Percentiles rank a stretch among this genome's conserved stretches.
These are phyloP conservation scores for Himalopsyche tibetana DNA, from an alignment of 2,888 invertebrate species.

Conservation along the genomic window DNA sequence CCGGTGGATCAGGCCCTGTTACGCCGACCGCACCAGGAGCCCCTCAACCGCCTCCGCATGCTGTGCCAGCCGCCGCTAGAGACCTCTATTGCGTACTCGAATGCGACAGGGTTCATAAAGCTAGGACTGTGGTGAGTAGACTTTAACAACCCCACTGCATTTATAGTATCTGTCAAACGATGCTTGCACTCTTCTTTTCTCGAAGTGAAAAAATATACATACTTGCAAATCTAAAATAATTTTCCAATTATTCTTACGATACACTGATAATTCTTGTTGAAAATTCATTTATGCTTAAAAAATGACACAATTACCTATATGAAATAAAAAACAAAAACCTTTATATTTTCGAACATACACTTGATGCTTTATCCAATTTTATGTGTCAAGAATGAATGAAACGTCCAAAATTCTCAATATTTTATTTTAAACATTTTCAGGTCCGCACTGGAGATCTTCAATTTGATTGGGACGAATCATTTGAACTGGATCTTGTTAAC, in stretches of 20 bases:
- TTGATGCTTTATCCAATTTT: neutral
- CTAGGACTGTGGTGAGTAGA: slow-evolving; percentile 88
- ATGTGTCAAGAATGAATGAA: too few species aligned
- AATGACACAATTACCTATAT: too few species aligned
- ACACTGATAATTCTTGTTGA: neutral
- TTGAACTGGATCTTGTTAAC: slow-evolving; percentile 96
- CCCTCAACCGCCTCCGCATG: slow-evolving; percentile 69
- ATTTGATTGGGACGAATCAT: slow-evolving; percentile 99
- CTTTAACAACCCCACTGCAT: neutral
- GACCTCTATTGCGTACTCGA: slow-evolving; percentile 99
- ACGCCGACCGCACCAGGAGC: slow-evolving; percentile 80
- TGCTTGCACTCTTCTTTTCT: too few species aligned
- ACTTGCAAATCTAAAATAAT: too few species aligned
- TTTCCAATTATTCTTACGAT: neutral
- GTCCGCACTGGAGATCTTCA: slow-evolving; percentile 95
- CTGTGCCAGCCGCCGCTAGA: slow-evolving; percentile 75
- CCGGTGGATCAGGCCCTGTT: slow-evolving; percentile 82
- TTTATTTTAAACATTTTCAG: slow-evolving; percentile 68
- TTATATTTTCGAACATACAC: neutral
- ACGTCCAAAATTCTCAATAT: too few species aligned
- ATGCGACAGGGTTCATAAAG: slow-evolving; percentile 97
- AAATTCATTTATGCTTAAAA: neutral
- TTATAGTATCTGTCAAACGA: too few species aligned
- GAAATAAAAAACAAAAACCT: too few species aligned
- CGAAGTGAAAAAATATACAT: neutral